phyloP scores from a whole-genome alignment of 2,888 invertebrate species.

The Pachycephus smyrnensis region DNA sequence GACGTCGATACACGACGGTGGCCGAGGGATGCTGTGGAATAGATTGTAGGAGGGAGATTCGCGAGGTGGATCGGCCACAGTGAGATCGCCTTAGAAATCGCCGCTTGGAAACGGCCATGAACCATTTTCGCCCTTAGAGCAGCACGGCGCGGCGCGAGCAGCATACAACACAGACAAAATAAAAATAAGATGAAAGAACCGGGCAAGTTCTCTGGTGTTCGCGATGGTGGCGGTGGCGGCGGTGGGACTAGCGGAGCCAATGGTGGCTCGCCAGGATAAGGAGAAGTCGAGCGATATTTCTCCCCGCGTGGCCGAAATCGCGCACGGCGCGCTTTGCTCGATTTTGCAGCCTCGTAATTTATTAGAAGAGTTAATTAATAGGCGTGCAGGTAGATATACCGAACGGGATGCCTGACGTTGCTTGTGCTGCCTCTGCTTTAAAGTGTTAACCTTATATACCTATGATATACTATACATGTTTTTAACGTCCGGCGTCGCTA shows the following conservation, averaged over 20 bases:
- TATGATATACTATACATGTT: neutral
- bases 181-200: slow-evolving; percentile 53
- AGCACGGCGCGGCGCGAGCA: slow-evolving; percentile 34
- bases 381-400: slow-evolving; percentile 25
- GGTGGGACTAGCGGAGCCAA: neutral
- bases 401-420: neutral
- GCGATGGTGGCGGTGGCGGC: slow-evolving; percentile 1
- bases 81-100: slow-evolving; percentile 30
- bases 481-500: neutral
- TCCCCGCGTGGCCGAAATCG: slow-evolving; percentile 10
- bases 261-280: slow-evolving; percentile 2
- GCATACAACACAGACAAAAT: slow-evolving; percentile 60
- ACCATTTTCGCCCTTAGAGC: slow-evolving; percentile 58
- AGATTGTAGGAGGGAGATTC: slow-evolving; percentile 6
- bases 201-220: slow-evolving; percentile 43
- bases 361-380: slow-evolving; percentile 61
- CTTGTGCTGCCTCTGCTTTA: neutral
- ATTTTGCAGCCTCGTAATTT: slow-evolving; percentile 39
- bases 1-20: neutral
- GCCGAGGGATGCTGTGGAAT: neutral
- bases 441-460: neutral
- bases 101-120: slow-evolving; percentile 54
- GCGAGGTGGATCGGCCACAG: slow-evolving; percentile 5
- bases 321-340: neutral
- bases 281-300: slow-evolving; percentile 40